These are phyloP conservation scores for Parauchenoglanis ngamensis DNA, from an alignment of 2,797 vertebrate genomes.

Conservation along the genomic window DNA sequence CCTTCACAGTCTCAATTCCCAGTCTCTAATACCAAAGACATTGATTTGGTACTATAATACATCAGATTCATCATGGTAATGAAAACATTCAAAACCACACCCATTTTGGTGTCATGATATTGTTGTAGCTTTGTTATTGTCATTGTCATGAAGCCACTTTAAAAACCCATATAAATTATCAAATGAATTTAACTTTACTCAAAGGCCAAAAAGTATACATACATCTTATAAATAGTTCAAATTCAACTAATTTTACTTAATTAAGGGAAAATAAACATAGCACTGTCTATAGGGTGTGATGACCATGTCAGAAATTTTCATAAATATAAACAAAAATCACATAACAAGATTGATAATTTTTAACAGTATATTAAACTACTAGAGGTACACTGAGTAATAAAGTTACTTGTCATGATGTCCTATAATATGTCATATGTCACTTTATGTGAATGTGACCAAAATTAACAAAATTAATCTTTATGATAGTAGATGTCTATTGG, in stretches of 20 bases:
- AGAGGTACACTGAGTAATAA: background rate
- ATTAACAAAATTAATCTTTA: background rate
- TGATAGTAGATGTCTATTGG: background rate
- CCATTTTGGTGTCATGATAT: background rate
- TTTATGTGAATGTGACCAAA: background rate
- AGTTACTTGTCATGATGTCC: background rate
- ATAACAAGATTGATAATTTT: background rate
- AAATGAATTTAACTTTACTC: background rate
- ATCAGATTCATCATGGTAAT: background rate
- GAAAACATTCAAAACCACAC: background rate
- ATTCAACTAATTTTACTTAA: background rate
- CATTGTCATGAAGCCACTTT: background rate
- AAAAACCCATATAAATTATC: background rate
- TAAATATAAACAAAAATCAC: background rate
- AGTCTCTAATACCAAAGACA: background rate
- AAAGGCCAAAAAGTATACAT: background rate
- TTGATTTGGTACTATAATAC: background rate
- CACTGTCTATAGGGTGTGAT: background rate
- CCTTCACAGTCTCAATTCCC: no score
- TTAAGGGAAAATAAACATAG: background rate
- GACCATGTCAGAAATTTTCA: background rate
- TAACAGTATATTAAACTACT: background rate
- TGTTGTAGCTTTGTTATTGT: background rate
- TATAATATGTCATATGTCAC: background rate
- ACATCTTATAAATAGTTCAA: background rate